Evolutionary conservation across 2,888 invertebrate species (phyloP).

Genomic region (Lypha dubia): DNA sequence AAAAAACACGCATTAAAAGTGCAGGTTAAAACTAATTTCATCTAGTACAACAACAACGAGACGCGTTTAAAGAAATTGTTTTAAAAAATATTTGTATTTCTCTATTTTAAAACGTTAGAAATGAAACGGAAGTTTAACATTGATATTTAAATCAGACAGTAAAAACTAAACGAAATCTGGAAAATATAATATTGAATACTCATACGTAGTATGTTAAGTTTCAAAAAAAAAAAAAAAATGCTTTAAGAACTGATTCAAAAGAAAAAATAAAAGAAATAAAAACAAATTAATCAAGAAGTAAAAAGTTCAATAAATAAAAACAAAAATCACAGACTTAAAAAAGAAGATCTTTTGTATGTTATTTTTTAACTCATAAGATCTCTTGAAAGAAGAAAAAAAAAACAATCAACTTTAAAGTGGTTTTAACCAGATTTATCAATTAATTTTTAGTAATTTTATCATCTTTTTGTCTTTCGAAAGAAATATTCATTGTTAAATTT

Average conservation of each 20-base stretch:
- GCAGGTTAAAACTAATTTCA: slow-evolving; percentile 16
- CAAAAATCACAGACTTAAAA: not conserved
- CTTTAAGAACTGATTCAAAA: not conserved
- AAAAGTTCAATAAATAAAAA: slow-evolving; percentile 22
- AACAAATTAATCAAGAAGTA: not conserved
- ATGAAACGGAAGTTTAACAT: slow-evolving; percentile 52
- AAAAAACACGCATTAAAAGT: slow-evolving; percentile 24
- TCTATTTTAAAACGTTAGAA: slow-evolving; percentile 38
- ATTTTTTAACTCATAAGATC: not conserved
- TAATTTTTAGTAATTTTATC: slow-evolving; percentile 13
- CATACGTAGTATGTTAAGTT: not conserved
- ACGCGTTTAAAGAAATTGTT: not conserved
- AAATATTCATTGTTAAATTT: slow-evolving; percentile 54
- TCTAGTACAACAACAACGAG: not conserved
- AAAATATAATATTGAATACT: not conserved
- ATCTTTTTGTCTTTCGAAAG: slow-evolving; percentile 1
- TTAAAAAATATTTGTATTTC: not conserved
- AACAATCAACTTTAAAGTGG: slow-evolving; percentile 35
- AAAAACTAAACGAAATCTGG: slow-evolving; percentile 6
- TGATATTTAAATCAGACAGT: slow-evolving; percentile 11
- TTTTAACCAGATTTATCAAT: slow-evolving; percentile 59
- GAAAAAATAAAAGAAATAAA: not conserved
- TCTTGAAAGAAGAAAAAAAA: slow-evolving; percentile 25
- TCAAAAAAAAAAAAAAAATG: slow-evolving; percentile 3
- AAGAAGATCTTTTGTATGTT: not conserved